phyloP scores from a whole-genome alignment of 2,888 invertebrate species.

The Stramonita haemastoma region DNA sequence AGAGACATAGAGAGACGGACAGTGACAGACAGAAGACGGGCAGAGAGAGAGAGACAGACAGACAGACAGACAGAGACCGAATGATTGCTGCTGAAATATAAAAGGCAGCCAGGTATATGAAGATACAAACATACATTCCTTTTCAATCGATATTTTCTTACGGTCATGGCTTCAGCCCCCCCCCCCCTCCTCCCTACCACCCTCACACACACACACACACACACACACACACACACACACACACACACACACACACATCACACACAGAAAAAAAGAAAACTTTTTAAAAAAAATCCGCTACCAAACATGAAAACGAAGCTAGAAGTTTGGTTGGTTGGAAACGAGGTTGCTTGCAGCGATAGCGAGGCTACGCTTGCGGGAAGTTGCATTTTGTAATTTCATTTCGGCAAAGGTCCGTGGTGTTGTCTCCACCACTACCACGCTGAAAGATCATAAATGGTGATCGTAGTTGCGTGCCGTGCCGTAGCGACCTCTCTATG shows the following conservation, averaged over 20 bases:
- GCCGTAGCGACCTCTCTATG: too few species aligned
- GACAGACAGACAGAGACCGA: not conserved
- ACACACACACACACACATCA: too few species aligned
- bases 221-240: not conserved
- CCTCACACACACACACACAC: not conserved
- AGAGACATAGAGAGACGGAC: too few species aligned
- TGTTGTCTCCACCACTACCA: too few species aligned
- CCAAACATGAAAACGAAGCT: not conserved
- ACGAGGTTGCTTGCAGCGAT: not conserved
- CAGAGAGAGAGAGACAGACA: too few species aligned
- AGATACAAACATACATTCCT: not conserved
- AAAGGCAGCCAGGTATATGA: too few species aligned
- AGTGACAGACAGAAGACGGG: too few species aligned
- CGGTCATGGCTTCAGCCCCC: not conserved
- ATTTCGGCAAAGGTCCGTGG: too few species aligned
- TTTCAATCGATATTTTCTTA: not conserved
- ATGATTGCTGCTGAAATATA: not conserved
- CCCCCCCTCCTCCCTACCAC: not conserved
- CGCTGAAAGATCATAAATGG: too few species aligned
- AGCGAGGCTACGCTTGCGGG: not conserved
- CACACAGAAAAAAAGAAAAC: not conserved
- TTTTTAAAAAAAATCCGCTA: not conserved
- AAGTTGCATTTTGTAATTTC: not conserved
- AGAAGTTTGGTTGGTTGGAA: not conserved
- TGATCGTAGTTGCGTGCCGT: too few species aligned